Evolutionary conservation across 2,113 vertebrate species (phyloP).

Genomic region (Mixornis gularis): DNA sequence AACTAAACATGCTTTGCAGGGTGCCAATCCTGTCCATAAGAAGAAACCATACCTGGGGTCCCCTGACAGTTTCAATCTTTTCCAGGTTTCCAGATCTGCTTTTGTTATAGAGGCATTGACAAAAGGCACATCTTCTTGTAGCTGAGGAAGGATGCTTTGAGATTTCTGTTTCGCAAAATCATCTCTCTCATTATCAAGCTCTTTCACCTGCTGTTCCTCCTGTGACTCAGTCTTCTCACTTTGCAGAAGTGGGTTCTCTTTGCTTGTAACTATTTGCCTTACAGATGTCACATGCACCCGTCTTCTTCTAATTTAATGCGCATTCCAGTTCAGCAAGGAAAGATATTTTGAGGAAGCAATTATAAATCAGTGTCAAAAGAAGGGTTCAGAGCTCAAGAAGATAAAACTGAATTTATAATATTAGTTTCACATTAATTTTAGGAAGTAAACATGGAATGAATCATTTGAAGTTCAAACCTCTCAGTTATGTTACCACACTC

Average conservation of each 20-base stretch:
- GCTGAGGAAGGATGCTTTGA: constrained; percentile 61
- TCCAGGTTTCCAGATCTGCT: constrained; percentile 90
- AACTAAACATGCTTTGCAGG: neutral
- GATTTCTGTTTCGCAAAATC: constrained; percentile 78
- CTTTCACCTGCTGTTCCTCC: constrained; percentile 38
- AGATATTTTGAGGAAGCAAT: constrained; percentile 39
- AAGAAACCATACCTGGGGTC: constrained; percentile 81
- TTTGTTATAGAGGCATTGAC: constrained; percentile 77
- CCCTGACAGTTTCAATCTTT: constrained; percentile 83
- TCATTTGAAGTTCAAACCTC: neutral
- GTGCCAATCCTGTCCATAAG: neutral
- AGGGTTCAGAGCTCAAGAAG: constrained; percentile 9
- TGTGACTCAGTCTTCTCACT: constrained; percentile 48
- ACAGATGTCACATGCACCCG: constrained; percentile 31
- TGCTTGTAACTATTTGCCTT: constrained; percentile 52
- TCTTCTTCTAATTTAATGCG: constrained; percentile 66
- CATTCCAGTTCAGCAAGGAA: constrained; percentile 35
- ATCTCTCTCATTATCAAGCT: constrained; percentile 75
- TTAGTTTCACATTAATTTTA: neutral
- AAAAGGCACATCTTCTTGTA: constrained; percentile 70
- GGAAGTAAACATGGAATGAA: neutral
- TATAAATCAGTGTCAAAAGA: constrained; percentile 42
- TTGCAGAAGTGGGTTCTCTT: constrained; percentile 58
- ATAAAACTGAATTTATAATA: constrained; percentile 18
- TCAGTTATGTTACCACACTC: neutral